These are phyloP conservation scores for Chondrilla cf. caribensis DNA, from an alignment of 37 sponge, comb jelly and placozoan genomes.

Conservation along the genomic window DNA sequence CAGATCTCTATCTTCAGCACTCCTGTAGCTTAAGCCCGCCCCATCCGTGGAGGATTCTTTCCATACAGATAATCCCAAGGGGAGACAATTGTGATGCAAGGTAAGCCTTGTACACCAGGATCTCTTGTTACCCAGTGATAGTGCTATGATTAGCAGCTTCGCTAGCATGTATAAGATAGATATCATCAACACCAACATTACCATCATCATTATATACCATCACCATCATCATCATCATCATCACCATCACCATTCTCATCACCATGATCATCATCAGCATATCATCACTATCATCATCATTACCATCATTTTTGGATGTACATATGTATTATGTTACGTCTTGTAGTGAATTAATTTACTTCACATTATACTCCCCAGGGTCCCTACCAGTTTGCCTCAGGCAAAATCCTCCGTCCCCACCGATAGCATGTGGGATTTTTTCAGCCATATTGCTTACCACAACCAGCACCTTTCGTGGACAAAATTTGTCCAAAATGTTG, in stretches of 20 bases:
- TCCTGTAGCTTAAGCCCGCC: background rate
- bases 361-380: no score
- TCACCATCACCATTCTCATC: no score
- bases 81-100: background rate
- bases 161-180: no score
- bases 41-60: background rate
- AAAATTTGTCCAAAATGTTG: background rate
- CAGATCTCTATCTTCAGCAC: slow-evolving; percentile 18
- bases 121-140: no score
- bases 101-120: background rate
- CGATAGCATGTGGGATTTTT: slow-evolving; percentile 20
- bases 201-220: background rate
- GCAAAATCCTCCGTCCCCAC: background rate
- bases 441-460: slow-evolving; percentile 10
- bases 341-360: no score
- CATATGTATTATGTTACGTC: no score
- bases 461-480: background rate
- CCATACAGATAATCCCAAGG: background rate
- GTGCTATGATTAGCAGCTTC: no score
- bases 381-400: background rate
- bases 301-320: no score
- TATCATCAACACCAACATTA: no score
- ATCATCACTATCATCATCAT: no score
- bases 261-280: no score
- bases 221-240: no score